A percentile compares a stretch with the other conserved stretches of the same genome.
phyloP scores from a whole-genome alignment of 2,797 vertebrate species.

The Falco concolor region DNA sequence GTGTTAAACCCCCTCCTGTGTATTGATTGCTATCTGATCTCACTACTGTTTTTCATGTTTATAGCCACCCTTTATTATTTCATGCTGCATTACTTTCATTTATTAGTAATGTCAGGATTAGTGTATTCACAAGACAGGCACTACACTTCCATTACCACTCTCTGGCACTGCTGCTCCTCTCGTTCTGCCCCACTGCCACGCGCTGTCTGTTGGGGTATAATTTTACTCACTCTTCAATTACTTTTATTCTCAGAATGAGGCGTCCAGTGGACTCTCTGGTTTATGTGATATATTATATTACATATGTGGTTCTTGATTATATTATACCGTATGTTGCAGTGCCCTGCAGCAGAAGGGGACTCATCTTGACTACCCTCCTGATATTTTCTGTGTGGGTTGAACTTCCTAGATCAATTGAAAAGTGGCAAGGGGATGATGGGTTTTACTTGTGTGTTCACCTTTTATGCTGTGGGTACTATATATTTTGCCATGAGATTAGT shows the following conservation, averaged over 20 bases:
- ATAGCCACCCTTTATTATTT: neutral
- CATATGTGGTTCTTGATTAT: neutral
- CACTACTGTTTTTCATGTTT: neutral
- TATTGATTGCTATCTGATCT: neutral
- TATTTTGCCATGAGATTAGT: neutral
- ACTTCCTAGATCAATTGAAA: neutral
- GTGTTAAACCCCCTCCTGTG: neutral
- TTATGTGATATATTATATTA: neutral
- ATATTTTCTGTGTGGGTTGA: neutral
- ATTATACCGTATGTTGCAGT: neutral
- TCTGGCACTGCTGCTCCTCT: neutral
- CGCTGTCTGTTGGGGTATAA: accelerated
- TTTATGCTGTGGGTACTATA: neutral
- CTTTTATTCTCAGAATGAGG: neutral
- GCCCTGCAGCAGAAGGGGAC: neutral
- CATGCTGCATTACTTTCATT: neutral
- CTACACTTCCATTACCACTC: neutral
- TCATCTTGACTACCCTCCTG: neutral
- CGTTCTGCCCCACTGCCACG: neutral
- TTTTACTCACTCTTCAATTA: neutral
- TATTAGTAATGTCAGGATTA: neutral
- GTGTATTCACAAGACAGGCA: neutral
- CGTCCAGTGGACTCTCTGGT: neutral
- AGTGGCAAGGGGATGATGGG: neutral
- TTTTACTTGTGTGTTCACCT: neutral